Evolutionary conservation across 2,113 vertebrate species (phyloP).

Genomic region (Mustela nigripes): DNA sequence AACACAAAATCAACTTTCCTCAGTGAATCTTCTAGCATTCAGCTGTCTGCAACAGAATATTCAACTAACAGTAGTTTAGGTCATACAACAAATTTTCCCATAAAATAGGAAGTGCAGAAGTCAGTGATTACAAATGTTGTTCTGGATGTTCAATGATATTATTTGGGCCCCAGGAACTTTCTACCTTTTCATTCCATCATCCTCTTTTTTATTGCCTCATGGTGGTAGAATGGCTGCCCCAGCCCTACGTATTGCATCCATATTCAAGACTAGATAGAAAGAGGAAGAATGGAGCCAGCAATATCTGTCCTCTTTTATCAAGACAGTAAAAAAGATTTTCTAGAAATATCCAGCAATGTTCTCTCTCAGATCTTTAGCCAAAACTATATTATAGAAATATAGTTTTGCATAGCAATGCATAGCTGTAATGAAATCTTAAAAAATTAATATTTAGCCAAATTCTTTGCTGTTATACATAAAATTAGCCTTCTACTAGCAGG

Average conservation of each 20-base stretch:
- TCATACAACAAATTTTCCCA: not conserved
- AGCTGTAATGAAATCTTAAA: not conserved
- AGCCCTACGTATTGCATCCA: not conserved
- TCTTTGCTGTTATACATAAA: not conserved
- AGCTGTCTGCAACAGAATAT: not conserved
- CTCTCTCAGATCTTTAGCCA: not conserved
- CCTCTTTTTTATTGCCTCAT: not conserved
- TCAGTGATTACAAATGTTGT: not conserved
- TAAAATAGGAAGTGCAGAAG: not conserved
- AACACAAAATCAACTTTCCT: not conserved
- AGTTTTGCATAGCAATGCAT: not conserved
- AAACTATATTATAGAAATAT: not conserved
- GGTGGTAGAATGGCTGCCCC: not conserved
- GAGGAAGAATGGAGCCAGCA: not conserved
- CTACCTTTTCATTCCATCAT: not conserved
- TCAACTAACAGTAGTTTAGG: not conserved
- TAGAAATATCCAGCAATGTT: not conserved
- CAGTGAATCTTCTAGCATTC: not conserved
- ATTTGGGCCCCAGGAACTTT: not conserved
- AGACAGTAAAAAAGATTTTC: constrained; percentile 26
- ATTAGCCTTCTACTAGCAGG: not conserved
- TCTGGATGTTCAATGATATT: not conserved
- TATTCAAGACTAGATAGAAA: not conserved
- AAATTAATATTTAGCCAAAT: not conserved
- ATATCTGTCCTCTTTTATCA: not conserved